Percentiles rank a stretch among this genome's conserved stretches.
Conservation (phyloP, 2,888 invertebrate species). For the Ichneumoninae sp. region DNA sequence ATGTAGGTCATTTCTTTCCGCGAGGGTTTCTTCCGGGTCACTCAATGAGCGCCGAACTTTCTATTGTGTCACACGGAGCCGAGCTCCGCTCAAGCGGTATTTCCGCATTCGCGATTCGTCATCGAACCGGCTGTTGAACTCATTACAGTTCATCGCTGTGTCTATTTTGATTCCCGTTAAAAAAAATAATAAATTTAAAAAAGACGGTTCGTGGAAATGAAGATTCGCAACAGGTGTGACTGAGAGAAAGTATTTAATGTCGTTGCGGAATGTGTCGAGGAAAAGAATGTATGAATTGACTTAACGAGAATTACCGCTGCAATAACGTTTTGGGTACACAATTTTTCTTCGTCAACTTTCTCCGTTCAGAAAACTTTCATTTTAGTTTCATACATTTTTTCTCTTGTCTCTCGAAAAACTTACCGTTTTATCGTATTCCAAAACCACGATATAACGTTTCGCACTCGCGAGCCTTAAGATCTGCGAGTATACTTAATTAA, state of each 20-base stretch:
- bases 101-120: constrained; percentile 53
- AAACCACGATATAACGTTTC: not conserved
- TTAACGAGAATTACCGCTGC: not conserved
- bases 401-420: not conserved
- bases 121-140: not conserved
- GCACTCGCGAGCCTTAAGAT: not conserved
- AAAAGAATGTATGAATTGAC: not conserved
- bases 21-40: constrained; percentile 82
- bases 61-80: constrained; percentile 75
- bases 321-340: constrained; percentile 8
- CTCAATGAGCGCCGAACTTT: constrained; percentile 74
- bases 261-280: not conserved
- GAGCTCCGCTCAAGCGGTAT: constrained; percentile 42
- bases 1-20: constrained; percentile 81
- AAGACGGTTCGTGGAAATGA: not conserved
- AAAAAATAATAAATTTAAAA: not conserved
- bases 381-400: constrained; percentile 27
- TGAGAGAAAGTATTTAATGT: not conserved
- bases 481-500: not conserved
- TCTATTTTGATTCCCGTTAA: not conserved
- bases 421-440: not conserved
- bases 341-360: constrained; percentile 51
- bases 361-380: constrained; percentile 62
- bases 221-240: not conserved
- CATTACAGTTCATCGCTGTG: not conserved